Conservation (phyloP, 2,797 vertebrate genomes). For the Leucoraja ocellata region DNA sequence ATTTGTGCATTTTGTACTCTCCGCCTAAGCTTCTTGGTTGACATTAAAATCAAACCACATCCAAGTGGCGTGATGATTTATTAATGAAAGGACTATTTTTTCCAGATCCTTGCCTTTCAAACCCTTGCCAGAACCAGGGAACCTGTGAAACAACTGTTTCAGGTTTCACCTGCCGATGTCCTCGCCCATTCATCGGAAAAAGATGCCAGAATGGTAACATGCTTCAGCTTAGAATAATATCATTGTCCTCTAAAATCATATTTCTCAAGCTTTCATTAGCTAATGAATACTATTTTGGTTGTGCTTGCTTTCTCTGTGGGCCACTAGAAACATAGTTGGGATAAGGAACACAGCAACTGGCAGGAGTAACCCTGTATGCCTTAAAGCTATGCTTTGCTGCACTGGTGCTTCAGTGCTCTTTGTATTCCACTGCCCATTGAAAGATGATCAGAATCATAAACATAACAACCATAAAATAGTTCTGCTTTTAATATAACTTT, state of each 20-base stretch:
- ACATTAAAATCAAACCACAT: no score
- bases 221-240: background rate
- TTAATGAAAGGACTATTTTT: background rate
- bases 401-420: background rate
- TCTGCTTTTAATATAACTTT: background rate
- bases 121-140: conserved; percentile 55
- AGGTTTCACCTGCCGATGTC: conserved; percentile 50
- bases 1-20: no score
- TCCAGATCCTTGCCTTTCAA: conserved; percentile 52
- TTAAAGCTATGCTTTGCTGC: no score
- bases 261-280: background rate
- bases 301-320: background rate
- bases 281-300: background rate
- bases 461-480: background rate
- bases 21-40: no score
- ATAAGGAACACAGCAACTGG: background rate
- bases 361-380: background rate
- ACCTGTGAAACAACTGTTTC: conserved; percentile 39
- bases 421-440: background rate
- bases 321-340: background rate
- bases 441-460: background rate
- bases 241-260: background rate
- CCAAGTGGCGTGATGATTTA: background rate
- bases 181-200: conserved; percentile 50
- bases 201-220: conserved; percentile 52